A percentile compares a stretch with the other conserved stretches of the same genome.
Evolutionary conservation across 2,797 vertebrate genomes (phyloP).

Genomic region (Margarornis squamiger): DNA sequence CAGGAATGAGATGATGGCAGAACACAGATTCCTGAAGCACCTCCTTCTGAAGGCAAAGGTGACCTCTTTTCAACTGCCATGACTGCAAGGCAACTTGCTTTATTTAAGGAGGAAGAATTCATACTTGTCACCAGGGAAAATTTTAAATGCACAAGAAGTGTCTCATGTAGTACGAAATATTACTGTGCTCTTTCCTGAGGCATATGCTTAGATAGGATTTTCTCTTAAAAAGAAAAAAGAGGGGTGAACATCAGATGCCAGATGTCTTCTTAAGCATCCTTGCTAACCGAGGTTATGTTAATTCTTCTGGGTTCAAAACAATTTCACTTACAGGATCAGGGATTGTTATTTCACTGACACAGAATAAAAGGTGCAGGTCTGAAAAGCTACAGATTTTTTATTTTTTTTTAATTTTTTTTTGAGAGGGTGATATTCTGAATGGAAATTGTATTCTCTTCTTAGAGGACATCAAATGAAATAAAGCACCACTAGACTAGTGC

Average conservation of each 20-base stretch:
- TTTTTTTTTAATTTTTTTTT: too few species aligned
- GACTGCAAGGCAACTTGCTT: conserved; percentile 27
- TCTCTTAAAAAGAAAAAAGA: not conserved
- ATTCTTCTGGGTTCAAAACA: not conserved
- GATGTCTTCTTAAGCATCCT: not conserved
- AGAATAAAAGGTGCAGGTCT: not conserved
- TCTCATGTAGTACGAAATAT: not conserved
- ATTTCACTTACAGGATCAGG: not conserved
- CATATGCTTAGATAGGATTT: not conserved
- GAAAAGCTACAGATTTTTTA: not conserved
- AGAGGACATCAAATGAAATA: not conserved
- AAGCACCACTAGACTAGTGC: not conserved
- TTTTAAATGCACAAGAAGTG: not conserved
- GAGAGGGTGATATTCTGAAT: not conserved
- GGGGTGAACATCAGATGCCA: not conserved
- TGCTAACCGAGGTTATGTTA: not conserved
- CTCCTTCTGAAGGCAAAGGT: conserved; percentile 22
- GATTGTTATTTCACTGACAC: not conserved
- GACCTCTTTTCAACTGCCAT: not conserved
- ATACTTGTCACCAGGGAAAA: not conserved
- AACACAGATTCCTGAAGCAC: not conserved
- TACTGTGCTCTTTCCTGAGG: not conserved
- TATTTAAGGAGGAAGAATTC: conserved; percentile 15
- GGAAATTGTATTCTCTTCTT: not conserved
- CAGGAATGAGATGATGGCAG: not conserved